These are phyloP conservation scores for Pelecanus crispus DNA, from an alignment of 2,113 vertebrate genomes.

Conservation along the genomic window DNA sequence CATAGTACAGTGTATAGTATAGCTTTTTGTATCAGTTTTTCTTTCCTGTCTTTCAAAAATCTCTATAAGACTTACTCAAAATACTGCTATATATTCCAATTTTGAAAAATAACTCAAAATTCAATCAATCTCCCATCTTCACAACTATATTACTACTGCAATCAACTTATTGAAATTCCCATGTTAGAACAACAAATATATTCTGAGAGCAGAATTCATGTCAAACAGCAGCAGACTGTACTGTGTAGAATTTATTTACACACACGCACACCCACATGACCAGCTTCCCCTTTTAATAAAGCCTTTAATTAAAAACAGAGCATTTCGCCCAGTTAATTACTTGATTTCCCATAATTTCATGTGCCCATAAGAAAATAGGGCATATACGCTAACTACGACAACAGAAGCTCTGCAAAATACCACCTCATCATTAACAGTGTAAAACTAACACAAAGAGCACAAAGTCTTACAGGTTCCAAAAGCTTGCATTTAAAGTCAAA, in stretches of 20 bases:
- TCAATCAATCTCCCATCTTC: background rate
- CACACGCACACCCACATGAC: background rate
- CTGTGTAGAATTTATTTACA: background rate
- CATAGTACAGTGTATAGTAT: background rate
- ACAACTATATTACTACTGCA: background rate
- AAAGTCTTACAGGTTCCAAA: background rate
- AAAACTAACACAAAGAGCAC: background rate
- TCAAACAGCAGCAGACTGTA: background rate
- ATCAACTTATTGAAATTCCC: background rate
- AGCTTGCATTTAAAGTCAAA: background rate
- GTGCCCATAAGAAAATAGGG: background rate
- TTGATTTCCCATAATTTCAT: background rate
- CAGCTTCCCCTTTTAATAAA: background rate
- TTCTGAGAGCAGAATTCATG: background rate
- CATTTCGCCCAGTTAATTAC: background rate
- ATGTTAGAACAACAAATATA: background rate
- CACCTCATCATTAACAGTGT: background rate
- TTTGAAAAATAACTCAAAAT: background rate
- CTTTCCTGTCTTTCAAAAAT: background rate
- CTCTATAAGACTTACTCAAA: background rate
- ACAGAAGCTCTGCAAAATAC: background rate
- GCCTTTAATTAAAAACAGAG: background rate
- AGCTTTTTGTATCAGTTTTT: background rate
- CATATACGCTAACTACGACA: background rate
- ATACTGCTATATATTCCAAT: background rate